phyloP scores from a whole-genome alignment of 2,888 invertebrate genomes.

The Aspidiotus rigidus region DNA sequence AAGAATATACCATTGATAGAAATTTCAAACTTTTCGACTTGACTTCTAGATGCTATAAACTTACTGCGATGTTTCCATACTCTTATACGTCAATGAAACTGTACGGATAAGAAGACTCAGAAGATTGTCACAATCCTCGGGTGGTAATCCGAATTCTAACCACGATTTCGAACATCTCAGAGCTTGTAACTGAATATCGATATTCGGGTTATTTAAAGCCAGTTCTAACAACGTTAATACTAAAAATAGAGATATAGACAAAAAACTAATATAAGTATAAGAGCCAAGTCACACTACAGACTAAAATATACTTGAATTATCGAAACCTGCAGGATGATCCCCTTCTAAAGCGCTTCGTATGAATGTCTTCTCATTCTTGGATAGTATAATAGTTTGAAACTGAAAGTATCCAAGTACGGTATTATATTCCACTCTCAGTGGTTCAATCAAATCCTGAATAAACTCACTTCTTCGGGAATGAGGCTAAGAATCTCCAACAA shows the following conservation, averaged over 20 bases:
- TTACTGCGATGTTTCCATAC: slow-evolving; percentile 37
- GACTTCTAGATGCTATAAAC: slow-evolving; percentile 17
- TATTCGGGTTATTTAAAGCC: slow-evolving; percentile 36
- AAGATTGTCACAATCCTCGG: slow-evolving; percentile 39
- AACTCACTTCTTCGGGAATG: slow-evolving; percentile 74
- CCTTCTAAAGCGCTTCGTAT: slow-evolving; percentile 44
- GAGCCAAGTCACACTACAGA: neutral
- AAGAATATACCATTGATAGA: neutral
- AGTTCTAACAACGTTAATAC: slow-evolving; percentile 43
- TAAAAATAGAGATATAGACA: slow-evolving; percentile 35
- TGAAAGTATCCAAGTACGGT: slow-evolving; percentile 37
- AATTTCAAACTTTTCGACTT: neutral
- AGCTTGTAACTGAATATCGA: slow-evolving; percentile 43
- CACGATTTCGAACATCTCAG: slow-evolving; percentile 53
- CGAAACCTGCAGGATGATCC: slow-evolving; percentile 41
- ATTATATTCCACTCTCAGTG: neutral
- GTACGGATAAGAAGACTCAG: slow-evolving; percentile 39
- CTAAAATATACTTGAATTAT: neutral
- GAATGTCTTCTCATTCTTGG: slow-evolving; percentile 43
- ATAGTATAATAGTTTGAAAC: slow-evolving; percentile 46
- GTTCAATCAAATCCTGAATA: neutral
- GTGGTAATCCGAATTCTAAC: slow-evolving; percentile 50
- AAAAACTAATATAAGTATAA: slow-evolving; percentile 39
- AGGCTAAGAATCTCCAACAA: slow-evolving; percentile 75
- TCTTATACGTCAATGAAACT: slow-evolving; percentile 36